A percentile compares a stretch with the other conserved stretches of the same genome.
Evolutionary conservation across 2,113 vertebrate species (phyloP).

Genomic region (Arenaria interpres): DNA sequence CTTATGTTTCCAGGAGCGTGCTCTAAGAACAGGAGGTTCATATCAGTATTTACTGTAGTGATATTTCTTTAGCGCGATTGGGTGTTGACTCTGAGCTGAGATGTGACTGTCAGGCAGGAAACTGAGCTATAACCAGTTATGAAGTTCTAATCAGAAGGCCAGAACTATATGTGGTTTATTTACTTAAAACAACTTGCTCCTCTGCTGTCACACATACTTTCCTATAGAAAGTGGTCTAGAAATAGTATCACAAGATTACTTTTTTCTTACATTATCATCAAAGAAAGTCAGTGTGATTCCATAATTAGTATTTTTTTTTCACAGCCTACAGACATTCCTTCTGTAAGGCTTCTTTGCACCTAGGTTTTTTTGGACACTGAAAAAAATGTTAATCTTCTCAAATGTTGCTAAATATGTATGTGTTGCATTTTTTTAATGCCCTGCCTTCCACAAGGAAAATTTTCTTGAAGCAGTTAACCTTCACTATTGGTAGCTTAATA

Average conservation of each 20-base stretch:
- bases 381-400: background rate
- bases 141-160: background rate
- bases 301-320: background rate
- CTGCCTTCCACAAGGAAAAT: background rate
- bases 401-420: background rate
- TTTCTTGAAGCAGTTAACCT: background rate
- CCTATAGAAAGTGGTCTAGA: background rate
- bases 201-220: background rate
- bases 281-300: background rate
- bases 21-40: background rate
- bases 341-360: background rate
- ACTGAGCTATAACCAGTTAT: background rate
- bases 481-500: background rate
- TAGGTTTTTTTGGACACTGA: background rate
- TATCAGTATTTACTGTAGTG: background rate
- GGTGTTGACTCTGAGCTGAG: background rate
- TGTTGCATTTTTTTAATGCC: rapidly evolving
- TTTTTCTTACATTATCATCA: background rate
- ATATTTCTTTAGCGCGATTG: rapidly evolving
- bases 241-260: background rate
- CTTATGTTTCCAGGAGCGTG: background rate
- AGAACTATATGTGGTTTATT: background rate
- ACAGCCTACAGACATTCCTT: background rate
- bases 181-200: background rate
- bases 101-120: background rate